These are phyloP conservation scores for Metellina segmentata DNA, from an alignment of 2,888 invertebrate species.

Conservation along the genomic window DNA sequence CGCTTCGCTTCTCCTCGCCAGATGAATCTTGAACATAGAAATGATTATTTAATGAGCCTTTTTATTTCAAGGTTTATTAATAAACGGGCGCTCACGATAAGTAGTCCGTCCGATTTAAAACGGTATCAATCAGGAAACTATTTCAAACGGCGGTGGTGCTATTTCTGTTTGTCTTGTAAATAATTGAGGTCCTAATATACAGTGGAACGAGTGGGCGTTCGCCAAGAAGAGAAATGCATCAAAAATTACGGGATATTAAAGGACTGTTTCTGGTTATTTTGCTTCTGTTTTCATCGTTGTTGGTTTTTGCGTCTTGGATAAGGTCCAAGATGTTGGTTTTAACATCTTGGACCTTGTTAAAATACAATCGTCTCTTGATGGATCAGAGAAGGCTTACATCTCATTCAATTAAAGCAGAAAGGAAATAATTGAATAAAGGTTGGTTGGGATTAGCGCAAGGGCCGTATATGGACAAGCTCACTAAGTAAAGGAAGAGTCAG, in stretches of 20 bases:
- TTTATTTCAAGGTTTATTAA: conserved; percentile 53
- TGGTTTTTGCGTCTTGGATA: too few species aligned
- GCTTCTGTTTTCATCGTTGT: too few species aligned
- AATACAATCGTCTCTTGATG: too few species aligned
- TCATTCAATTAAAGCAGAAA: too few species aligned
- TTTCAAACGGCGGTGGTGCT: conserved; percentile 4
- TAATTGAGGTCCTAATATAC: conserved; percentile 2
- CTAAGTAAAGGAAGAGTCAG: too few species aligned
- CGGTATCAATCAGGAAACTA: neutral
- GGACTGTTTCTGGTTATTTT: too few species aligned
- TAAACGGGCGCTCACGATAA: conserved; percentile 13
- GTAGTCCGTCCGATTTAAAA: conserved; percentile 28
- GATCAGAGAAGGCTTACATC: too few species aligned
- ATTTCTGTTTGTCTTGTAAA: conserved; percentile 22
- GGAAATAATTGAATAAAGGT: too few species aligned
- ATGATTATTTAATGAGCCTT: conserved; percentile 43
- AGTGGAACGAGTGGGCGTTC: neutral
- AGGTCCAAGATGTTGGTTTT: too few species aligned
- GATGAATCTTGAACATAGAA: conserved; percentile 58
- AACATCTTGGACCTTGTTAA: too few species aligned
- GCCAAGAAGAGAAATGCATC: neutral
- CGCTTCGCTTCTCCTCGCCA: conserved; percentile 48
- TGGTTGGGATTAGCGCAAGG: too few species aligned
- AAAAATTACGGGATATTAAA: neutral
- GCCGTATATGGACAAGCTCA: too few species aligned